Evolutionary conservation across 2,113 vertebrate species (phyloP), one percentile per base, ranked within the genome.

Genomic region (Sylvilagus bachmani): DNA sequence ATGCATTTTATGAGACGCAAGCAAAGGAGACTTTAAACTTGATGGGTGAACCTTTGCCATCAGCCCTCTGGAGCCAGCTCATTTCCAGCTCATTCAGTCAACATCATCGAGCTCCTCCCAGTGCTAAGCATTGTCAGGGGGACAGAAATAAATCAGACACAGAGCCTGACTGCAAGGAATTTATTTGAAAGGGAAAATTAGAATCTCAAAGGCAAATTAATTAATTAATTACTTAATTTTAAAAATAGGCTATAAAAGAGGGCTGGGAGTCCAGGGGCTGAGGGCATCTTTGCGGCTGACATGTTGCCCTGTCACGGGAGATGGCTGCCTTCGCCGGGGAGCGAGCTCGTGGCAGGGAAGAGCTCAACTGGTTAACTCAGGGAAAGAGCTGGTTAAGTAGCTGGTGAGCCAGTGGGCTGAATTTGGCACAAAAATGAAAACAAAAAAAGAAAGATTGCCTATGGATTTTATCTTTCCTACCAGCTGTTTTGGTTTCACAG

Each of bases 381-480:
- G 25, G 4, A 55, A 64, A 83, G 33, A 74, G 19, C 66, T 62
- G 67, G 10, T n/a, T 21, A 49, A 33, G 33, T 51, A 2, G n/a
- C 14, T 14, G 62, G 16, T 6, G 61, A 36, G 24, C 16, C 13
- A 38, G 27, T 74, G 33, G 24, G 7, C 73, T 86, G 38, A 69
- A 7, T 69, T 64, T 61, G 66, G 58, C 62, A 90, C 36, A n/a
- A 69, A 91, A 58, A 51, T 61, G 27, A 66, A 92, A 64, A n/a
- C n/a, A n/a, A n/a, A 79, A 49, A 2, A 6, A 58, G 51, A 3
- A 6, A 58, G 55, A 66, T 84, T 75, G 24, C 88, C 73, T 93
- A 44, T 89, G 38, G 38, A 74, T 85, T 94, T 95, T 87, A 14
- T 55, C 38, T 95, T 93, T 94, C 71, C n/a, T 85, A 82, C 33